Evolutionary conservation across 1,140 invertebrate species (phyloP).

Genomic region (Halyomorpha halys): DNA sequence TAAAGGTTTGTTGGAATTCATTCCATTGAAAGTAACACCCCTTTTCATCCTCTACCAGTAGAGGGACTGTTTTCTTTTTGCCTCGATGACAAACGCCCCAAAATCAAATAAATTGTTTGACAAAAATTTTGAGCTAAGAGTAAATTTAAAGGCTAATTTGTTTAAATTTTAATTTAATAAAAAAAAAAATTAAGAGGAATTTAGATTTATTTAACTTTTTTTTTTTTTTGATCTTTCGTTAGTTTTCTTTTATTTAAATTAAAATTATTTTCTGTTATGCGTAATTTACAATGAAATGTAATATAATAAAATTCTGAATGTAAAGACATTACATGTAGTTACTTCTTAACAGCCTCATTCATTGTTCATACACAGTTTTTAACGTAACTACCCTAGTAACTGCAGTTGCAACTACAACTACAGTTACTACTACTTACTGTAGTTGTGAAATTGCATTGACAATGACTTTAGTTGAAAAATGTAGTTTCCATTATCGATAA

Average conservation of each 20-base stretch:
- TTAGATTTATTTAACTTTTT: not conserved
- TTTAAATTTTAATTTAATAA: not conserved
- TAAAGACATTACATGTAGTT: no score
- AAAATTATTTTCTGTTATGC: not conserved
- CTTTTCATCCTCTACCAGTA: not conserved
- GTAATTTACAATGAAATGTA: not conserved
- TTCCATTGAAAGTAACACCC: not conserved
- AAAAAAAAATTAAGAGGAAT: not conserved
- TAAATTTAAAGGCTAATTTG: not conserved
- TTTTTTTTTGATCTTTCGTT: not conserved
- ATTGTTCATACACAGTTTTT: not conserved
- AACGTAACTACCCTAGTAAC: not conserved
- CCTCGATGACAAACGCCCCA: not conserved
- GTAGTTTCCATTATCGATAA: no score
- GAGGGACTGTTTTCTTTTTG: no score
- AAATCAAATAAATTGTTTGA: not conserved
- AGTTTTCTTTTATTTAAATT: not conserved
- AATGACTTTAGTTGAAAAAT: no score
- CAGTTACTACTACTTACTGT: no score
- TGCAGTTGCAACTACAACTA: no score
- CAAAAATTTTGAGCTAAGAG: not conserved
- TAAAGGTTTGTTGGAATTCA: no score
- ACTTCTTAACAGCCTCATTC: not conserved
- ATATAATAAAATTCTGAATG: not conserved
- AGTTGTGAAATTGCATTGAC: not conserved